These are phyloP conservation scores for Naso thynnoides DNA, from an alignment of 2,797 vertebrate genomes.

Conservation along the genomic window DNA sequence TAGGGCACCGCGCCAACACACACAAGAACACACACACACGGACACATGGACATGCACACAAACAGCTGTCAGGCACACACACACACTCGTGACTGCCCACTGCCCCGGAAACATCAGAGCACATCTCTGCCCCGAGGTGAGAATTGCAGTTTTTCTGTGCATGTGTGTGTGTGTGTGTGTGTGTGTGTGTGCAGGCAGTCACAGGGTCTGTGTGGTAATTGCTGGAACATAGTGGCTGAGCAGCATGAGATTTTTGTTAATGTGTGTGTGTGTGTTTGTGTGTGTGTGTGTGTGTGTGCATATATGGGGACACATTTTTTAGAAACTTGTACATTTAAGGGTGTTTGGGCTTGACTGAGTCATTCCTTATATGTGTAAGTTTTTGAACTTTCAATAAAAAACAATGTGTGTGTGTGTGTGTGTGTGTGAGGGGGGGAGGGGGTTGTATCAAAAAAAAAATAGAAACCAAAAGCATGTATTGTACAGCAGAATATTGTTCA, in stretches of 20 bases:
- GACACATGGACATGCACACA: slow-evolving; percentile 74
- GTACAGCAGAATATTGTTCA: slow-evolving; percentile 38
- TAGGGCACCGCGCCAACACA: slow-evolving; percentile 81
- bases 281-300: slow-evolving; percentile 48
- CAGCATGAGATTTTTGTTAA: slow-evolving; percentile 64
- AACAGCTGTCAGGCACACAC: slow-evolving; percentile 78
- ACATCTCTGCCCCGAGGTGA: slow-evolving; percentile 85
- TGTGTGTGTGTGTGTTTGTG: slow-evolving; percentile 48
- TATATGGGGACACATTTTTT: slow-evolving; percentile 55
- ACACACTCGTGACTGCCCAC: slow-evolving; percentile 82
- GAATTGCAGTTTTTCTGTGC: slow-evolving; percentile 66
- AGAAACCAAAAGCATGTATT: slow-evolving; percentile 20
- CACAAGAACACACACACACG: slow-evolving; percentile 51
- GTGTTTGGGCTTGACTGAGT: slow-evolving; percentile 62
- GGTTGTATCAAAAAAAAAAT: no score
- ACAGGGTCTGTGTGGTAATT: slow-evolving; percentile 71
- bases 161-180: slow-evolving; percentile 42
- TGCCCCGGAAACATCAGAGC: slow-evolving; percentile 84
- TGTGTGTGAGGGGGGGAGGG: not conserved
- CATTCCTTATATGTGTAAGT: slow-evolving; percentile 37
- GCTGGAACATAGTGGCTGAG: slow-evolving; percentile 71
- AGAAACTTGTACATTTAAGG: slow-evolving; percentile 58
- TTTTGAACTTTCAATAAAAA: not conserved
- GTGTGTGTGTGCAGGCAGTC: slow-evolving; percentile 70
- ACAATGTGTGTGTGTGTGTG: slow-evolving; percentile 6